A percentile compares a stretch with the other conserved stretches of the same genome.
Evolutionary conservation across 2,888 invertebrate genomes (phyloP).

Genomic region (Netelia virgata): DNA sequence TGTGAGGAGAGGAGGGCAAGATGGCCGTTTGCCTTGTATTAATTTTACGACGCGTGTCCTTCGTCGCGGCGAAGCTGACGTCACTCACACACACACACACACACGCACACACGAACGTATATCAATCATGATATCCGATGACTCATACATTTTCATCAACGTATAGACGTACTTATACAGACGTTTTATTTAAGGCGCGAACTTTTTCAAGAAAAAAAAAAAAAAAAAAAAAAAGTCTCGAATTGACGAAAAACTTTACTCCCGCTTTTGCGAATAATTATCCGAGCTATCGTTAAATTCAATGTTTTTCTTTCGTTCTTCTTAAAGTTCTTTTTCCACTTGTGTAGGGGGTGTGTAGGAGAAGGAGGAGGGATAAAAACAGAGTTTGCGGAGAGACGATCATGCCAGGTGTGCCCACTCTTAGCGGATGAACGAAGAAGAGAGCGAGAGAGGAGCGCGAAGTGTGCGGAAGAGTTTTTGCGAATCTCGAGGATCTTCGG

Average conservation of each 20-base stretch:
- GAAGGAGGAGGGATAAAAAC: conserved; percentile 45
- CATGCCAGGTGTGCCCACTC: conserved; percentile 17
- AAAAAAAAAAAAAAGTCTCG: background rate
- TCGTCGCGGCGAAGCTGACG: conserved; percentile 39
- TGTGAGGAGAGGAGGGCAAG: conserved; percentile 74
- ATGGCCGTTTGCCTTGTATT: conserved; percentile 82
- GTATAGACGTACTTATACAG: background rate
- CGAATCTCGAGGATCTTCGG: conserved; percentile 50
- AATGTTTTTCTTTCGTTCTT: conserved; percentile 47
- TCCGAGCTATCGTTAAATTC: background rate
- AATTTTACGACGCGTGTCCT: conserved; percentile 80
- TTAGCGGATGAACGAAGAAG: conserved; percentile 10
- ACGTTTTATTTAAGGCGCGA: background rate
- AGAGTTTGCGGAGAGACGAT: conserved; percentile 57
- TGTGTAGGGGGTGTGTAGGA: background rate
- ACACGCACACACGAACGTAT: background rate
- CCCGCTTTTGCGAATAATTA: conserved; percentile 19
- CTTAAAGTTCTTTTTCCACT: conserved; percentile 1
- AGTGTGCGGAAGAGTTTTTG: conserved; percentile 36
- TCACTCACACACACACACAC: background rate
- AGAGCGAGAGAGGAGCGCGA: background rate
- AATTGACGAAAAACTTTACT: conserved; percentile 21
- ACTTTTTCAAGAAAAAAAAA: background rate
- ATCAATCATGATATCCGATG: conserved; percentile 19
- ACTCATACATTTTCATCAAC: conserved; percentile 37